phyloP scores from a whole-genome alignment of 1,140 invertebrate species.

The Holcopasites calliopsidis region DNA sequence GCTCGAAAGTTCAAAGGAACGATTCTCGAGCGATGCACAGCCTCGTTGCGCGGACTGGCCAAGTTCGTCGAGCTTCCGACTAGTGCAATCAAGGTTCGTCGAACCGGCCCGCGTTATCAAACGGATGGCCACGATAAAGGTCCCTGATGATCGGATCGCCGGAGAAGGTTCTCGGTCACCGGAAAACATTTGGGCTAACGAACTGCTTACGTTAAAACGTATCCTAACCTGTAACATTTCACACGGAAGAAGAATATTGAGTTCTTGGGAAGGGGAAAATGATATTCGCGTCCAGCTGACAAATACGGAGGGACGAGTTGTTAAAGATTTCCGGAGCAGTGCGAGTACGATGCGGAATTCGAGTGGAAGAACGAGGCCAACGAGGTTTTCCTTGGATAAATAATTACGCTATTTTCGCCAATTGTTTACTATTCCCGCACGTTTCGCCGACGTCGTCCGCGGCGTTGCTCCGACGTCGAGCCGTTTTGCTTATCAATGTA shows the following conservation, averaged over 20 bases:
- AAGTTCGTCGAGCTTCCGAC: conserved; percentile 39
- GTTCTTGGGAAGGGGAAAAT: too few relatives aligned
- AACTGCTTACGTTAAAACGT: too few relatives aligned
- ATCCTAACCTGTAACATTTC: too few relatives aligned
- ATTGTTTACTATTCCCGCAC: conserved; percentile 30
- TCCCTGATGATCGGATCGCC: conserved; percentile 50
- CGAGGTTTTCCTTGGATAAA: conserved; percentile 42
- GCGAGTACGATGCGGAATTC: not conserved
- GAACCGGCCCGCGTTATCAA: conserved; percentile 30
- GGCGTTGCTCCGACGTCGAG: not conserved
- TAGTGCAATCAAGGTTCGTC: conserved; percentile 39
- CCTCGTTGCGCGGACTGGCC: conserved; percentile 15
- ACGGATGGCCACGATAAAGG: conserved; percentile 19
- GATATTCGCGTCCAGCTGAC: too few relatives aligned
- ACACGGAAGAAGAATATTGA: too few relatives aligned
- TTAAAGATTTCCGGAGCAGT: not conserved
- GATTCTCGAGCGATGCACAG: conserved; percentile 18
- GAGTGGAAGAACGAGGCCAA: conserved; percentile 35
- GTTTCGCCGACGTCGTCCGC: conserved; percentile 17
- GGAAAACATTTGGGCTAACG: not conserved
- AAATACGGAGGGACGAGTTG: not conserved
- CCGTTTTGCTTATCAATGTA: conserved; percentile 38
- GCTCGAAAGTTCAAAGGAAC: conserved; percentile 42
- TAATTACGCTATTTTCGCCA: conserved; percentile 47
- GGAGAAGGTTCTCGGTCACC: conserved; percentile 51